Base-by-base conservation (phyloP, 1,140 invertebrate genomes). In the Trichomalopsis sarcophagae region DNA sequence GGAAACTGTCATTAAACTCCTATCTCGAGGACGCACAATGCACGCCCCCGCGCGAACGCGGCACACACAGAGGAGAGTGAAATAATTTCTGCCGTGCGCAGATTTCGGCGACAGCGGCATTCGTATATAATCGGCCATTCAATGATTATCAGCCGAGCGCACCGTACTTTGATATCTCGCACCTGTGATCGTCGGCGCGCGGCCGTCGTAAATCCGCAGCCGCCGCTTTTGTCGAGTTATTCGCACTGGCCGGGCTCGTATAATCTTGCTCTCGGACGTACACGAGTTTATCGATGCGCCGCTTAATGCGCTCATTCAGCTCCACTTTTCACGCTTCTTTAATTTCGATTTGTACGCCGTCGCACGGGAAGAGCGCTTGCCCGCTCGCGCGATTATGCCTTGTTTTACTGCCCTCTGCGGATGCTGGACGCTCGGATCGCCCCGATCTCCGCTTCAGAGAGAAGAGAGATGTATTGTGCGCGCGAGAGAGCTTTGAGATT, bases 321-420 rank as follows among this genome's bases (percentile, higher is more conserved):
- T 69, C 82, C 33, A 36, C 83, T 84, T 84, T 80, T 85, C 78
- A 50, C 78, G 78, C 55, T 84, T 74, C 77, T 80, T 84, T 80
- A 80, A 80, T 80, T 84, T 27, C 27, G 55, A 78, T 27, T 80
- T 23, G 17, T 55, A 78, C 47, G 21, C 36, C 5, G 69, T 23
- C 5, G 21, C 36, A 36, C 30, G 14, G 17, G 73, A 33, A 40
- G 36, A 40, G 33, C 76, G 44, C 47, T 21, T 55, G 78, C 78
- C 21, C 17, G 50, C 30, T 23, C 10, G 47, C 23, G 78, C 50
- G 78, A 80, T 80, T 80, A 80, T 80, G 17, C 78, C 78, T 80
- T 80, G 78, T 80, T 80, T 80, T 80, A 80, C 50, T n/a, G 14
- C 55, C 55, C 55, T 62, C 21, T 62, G 40, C 40, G 7, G 40